These are phyloP conservation scores for Centroberyx gerrardi DNA, from an alignment of 2,797 vertebrate species.

Conservation along the genomic window DNA sequence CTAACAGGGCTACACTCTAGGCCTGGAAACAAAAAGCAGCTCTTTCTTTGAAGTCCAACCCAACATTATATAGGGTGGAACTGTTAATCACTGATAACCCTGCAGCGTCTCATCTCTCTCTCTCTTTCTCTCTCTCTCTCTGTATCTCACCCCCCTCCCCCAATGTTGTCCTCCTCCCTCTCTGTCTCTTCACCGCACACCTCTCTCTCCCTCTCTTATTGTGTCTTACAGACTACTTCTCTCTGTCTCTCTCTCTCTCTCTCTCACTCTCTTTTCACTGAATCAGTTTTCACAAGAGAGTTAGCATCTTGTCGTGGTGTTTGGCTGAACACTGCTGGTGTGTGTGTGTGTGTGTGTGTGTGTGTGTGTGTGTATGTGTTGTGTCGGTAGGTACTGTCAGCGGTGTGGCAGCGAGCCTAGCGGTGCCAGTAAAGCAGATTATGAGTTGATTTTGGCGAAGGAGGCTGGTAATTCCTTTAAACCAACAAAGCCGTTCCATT, in stretches of 20 bases:
- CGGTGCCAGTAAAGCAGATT: conserved; percentile 97
- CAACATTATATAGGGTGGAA: conserved; percentile 87
- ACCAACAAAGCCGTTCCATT: conserved; percentile 99
- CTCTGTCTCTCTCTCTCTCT: neutral
- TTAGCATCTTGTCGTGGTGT: conserved; percentile 82
- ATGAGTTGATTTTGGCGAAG: conserved; percentile 98
- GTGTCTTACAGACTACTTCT: conserved; percentile 37
- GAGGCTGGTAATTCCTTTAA: conserved; percentile 96
- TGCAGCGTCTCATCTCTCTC: conserved; percentile 81
- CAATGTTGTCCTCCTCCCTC: conserved; percentile 53
- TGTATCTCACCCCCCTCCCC: conserved; percentile 55
- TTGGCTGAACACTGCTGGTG: conserved; percentile 85
- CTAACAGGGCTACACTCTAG: conserved; percentile 68
- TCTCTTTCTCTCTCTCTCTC: conserved; percentile 37
- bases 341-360: conserved; percentile 33
- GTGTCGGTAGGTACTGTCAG: conserved; percentile 92
- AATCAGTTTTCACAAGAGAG: conserved; percentile 90
- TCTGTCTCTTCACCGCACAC: conserved; percentile 64
- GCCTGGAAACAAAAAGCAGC: conserved; percentile 64
- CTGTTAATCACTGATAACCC: conserved; percentile 96
- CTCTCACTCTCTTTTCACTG: conserved; percentile 38
- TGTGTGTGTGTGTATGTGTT: conserved; percentile 44
- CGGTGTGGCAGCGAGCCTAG: conserved; percentile 84
- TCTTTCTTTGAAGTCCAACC: conserved; percentile 85
- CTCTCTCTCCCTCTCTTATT: conserved; percentile 56